These are phyloP conservation scores for Sminthurinus signatus DNA, from an alignment of 1,140 invertebrate genomes.

Conservation along the genomic window DNA sequence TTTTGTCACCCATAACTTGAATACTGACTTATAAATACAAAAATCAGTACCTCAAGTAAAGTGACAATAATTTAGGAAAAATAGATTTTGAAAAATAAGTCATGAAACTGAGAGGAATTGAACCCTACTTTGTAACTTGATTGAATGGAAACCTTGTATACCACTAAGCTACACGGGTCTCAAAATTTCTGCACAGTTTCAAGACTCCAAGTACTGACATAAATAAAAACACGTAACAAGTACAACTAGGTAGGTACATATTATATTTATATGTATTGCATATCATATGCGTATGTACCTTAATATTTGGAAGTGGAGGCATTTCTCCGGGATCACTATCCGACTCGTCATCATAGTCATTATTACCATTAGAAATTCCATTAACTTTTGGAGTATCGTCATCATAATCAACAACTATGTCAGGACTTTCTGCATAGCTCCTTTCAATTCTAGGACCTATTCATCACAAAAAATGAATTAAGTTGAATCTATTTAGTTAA, in stretches of 20 bases:
- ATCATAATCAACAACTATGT: conserved; percentile 49
- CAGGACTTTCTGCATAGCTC: conserved; percentile 64
- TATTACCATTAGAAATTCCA: conserved; percentile 45
- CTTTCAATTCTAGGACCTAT: conserved; percentile 69
- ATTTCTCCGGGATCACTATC: conserved; percentile 54
- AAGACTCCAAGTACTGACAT: not conserved
- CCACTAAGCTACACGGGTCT: too few relatives aligned
- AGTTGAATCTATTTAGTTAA: too few relatives aligned
- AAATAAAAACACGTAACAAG: not conserved
- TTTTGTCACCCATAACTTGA: conserved; percentile 17
- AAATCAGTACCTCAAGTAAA: not conserved
- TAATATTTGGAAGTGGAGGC: conserved; percentile 56
- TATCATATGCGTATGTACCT: too few relatives aligned
- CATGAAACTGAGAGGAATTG: too few relatives aligned
- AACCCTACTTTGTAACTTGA: too few relatives aligned
- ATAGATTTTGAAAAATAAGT: not conserved
- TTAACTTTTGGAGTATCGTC: conserved; percentile 49
- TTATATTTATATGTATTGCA: too few relatives aligned
- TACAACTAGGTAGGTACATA: not conserved
- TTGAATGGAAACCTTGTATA: too few relatives aligned
- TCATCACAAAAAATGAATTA: too few relatives aligned
- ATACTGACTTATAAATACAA: not conserved
- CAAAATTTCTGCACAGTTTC: not conserved
- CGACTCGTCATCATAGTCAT: conserved; percentile 46
- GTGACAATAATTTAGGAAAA: not conserved